Conservation (phyloP, 2,797 vertebrate genomes). For the Anguilla obscura region DNA sequence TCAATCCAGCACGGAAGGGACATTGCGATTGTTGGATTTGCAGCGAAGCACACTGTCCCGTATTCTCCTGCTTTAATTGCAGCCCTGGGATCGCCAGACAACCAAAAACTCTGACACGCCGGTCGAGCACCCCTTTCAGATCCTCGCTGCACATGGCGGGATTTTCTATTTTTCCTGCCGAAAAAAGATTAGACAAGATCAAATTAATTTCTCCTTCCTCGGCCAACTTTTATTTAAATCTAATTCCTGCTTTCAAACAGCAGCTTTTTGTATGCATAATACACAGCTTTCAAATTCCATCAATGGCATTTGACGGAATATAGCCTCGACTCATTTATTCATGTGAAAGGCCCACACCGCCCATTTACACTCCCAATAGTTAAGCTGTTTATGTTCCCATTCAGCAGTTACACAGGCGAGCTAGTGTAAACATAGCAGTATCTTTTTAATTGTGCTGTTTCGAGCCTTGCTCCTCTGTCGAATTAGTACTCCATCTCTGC, state of each 20-base stretch:
- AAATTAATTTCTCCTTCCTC: conserved; percentile 68
- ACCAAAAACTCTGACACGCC: conserved; percentile 23
- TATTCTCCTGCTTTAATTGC: conserved; percentile 52
- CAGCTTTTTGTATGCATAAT: conserved; percentile 72
- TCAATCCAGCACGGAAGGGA: conserved; percentile 51
- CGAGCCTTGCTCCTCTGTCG: conserved; percentile 70
- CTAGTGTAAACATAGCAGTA: conserved; percentile 77
- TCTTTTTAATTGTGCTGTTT: conserved; percentile 79
- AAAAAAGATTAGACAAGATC: conserved; percentile 78
- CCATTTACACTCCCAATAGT: conserved; percentile 69
- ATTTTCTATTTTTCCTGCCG: conserved; percentile 65
- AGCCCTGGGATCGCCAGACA: conserved; percentile 48
- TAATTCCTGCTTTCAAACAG: conserved; percentile 77
- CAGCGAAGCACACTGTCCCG: conserved; percentile 55
- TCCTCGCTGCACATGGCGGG: conserved; percentile 47
- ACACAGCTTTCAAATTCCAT: conserved; percentile 73
- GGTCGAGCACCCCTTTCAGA: conserved; percentile 29
- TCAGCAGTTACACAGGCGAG: conserved; percentile 76
- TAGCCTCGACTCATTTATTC: conserved; percentile 58
- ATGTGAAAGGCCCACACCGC: conserved; percentile 56
- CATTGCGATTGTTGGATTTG: conserved; percentile 55
- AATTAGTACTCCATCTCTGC: conserved; percentile 60
- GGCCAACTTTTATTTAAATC: conserved; percentile 48
- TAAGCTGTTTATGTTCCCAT: conserved; percentile 79
- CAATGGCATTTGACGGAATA: conserved; percentile 68